These are phyloP conservation scores for Trididemnum miniatum DNA, from an alignment of 23 tunicate genomes.

Conservation along the genomic window DNA sequence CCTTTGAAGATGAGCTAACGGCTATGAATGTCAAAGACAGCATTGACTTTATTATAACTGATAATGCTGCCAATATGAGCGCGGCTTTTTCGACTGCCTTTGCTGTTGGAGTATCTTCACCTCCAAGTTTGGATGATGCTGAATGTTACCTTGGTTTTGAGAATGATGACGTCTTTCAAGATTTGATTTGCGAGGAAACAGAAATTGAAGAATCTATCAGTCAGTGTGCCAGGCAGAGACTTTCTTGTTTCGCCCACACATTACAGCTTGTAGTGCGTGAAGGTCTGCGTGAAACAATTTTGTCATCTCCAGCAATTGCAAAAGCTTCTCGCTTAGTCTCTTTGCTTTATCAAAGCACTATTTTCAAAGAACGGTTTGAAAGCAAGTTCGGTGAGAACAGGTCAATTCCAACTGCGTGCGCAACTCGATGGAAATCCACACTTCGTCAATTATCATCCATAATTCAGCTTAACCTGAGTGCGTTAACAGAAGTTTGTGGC, in stretches of 20 bases:
- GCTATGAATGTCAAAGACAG: background rate
- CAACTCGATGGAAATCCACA: conserved; percentile 14
- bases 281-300: background rate
- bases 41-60: background rate
- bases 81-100: too few species aligned
- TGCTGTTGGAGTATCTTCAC: too few species aligned
- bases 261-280: conserved; percentile 7
- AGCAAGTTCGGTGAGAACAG: background rate
- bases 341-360: background rate
- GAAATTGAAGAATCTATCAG: too few species aligned
- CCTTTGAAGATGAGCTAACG: background rate
- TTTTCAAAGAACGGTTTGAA: conserved; percentile 19
- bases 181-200: too few species aligned
- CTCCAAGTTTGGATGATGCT: too few species aligned
- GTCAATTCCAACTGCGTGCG: background rate
- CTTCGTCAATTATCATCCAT: conserved; percentile 7
- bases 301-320: background rate
- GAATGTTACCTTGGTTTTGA: too few species aligned
- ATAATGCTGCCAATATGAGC: background rate
- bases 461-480: background rate
- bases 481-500: conserved; percentile 1
- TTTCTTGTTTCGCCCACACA: conserved; percentile 10
- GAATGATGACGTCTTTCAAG: too few species aligned
- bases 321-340: conserved; percentile 1
- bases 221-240: background rate